Evolutionary conservation across 1,140 invertebrate genomes (phyloP).

Genomic region (Andrena cerasifolii): DNA sequence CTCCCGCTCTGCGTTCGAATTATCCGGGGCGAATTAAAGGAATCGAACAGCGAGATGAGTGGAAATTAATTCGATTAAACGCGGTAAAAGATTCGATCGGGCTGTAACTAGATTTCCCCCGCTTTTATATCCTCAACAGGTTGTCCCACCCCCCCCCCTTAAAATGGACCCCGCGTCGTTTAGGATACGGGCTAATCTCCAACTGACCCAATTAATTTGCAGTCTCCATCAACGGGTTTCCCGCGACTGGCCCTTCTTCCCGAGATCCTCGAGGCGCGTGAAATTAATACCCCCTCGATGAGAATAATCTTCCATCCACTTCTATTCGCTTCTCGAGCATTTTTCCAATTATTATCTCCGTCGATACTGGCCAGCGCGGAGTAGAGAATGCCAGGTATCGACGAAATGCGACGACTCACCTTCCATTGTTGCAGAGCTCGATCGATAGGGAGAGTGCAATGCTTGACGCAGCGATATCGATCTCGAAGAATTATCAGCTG

Average conservation of each 20-base stretch:
- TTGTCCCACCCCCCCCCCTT: neutral
- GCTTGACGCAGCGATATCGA: slow-evolving; percentile 2
- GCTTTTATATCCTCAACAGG: neutral
- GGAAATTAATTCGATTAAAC: neutral
- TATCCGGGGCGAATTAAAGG: neutral
- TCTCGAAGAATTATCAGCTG: slow-evolving; percentile 1
- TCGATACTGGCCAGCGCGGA: no score
- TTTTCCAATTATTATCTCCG: no score
- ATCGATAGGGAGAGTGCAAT: neutral
- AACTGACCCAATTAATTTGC: neutral
- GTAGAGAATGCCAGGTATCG: no score
- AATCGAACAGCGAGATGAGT: no score
- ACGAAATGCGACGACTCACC: no score
- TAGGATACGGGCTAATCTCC: neutral
- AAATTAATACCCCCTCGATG: no score
- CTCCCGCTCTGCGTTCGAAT: neutral
- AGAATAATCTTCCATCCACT: no score
- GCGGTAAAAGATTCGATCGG: neutral
- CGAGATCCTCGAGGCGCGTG: no score
- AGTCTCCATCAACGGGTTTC: neutral
- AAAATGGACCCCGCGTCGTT: neutral
- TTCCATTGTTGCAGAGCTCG: no score
- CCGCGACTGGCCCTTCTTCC: no score
- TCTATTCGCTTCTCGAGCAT: no score
- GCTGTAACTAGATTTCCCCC: neutral